Base-by-base conservation (phyloP, 2,888 invertebrate genomes). In the Carpatolechia fugitivella region DNA sequence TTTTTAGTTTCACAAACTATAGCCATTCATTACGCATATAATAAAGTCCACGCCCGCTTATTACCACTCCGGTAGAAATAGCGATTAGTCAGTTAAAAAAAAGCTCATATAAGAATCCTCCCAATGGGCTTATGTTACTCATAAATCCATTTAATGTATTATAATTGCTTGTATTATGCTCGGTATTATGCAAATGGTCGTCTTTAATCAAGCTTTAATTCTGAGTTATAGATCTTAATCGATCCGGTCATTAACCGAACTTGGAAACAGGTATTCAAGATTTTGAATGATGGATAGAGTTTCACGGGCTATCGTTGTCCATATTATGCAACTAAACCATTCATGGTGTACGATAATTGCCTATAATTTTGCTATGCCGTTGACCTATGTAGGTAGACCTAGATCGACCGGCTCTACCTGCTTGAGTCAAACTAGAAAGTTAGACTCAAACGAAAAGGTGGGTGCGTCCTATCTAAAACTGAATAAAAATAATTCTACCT, bases 341-440 rank as follows among this genome's bases (percentile, higher is more conserved):
- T 31, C 18, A 18, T 31, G 36, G 49, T 18, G 11, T 24, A 3
- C 18, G 49, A 50, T 50, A 50, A 50, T 50, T 50, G 36, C 18
- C 49, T 11, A 50, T 36, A 50, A 50, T 50, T 50, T 50, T n/a
- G 24, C 24, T 20, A 36, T 24, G 49, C n/a, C 36, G 24, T 36
- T 24, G 49, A 50, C 49, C 49, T 33, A 11, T 33, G 8, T 18
- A n/a, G n/a, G n/a, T n/a, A n/a, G n/a, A n/a, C n/a, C n/a, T n/a
- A n/a, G n/a, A n/a, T 33, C 20, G 49, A 50, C 36, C 36, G 49
- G 49, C 35, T 49, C n/a, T 49, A 33, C 7, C 7, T 46, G 14
- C 11, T n/a, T n/a, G n/a, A n/a, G n/a, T n/a, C n/a, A n/a, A n/a
- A n/a, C n/a, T n/a, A n/a, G n/a, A n/a, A n/a, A n/a, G n/a, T n/a